Percentiles rank a stretch among this genome's conserved stretches.
These are phyloP conservation scores for Meteorus colon DNA, from an alignment of 2,888 invertebrate species.

Conservation along the genomic window DNA sequence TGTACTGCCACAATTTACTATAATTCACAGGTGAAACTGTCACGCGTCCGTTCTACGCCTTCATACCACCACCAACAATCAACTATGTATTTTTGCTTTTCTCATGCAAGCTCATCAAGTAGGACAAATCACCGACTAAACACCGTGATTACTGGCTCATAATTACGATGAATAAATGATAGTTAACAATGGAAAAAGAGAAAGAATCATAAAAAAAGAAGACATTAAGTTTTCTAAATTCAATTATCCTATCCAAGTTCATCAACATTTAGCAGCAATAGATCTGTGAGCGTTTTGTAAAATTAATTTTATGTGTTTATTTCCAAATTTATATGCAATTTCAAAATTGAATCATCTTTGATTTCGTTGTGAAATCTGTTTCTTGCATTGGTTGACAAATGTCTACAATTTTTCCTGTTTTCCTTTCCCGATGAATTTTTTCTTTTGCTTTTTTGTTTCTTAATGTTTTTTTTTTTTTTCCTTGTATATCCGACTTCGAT, in stretches of 20 bases:
- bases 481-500: slow-evolving; percentile 19
- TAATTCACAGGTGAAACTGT: slow-evolving; percentile 32
- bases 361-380: slow-evolving; percentile 25
- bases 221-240: slow-evolving; percentile 23
- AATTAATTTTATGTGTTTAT: neutral
- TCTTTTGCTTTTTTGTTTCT: neutral
- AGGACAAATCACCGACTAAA: slow-evolving; percentile 14
- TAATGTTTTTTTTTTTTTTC: neutral
- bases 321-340: neutral
- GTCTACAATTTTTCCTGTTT: neutral
- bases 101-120: slow-evolving; percentile 26
- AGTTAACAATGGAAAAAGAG: neutral
- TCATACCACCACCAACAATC: neutral
- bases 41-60: slow-evolving; percentile 14
- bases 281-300: neutral
- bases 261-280: neutral
- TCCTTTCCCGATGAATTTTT: neutral
- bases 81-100: neutral
- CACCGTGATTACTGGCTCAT: slow-evolving; percentile 25
- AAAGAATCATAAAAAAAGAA: neutral
- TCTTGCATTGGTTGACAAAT: slow-evolving; percentile 9
- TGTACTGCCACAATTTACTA: neutral
- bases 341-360: neutral
- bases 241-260: slow-evolving; percentile 36
- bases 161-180: slow-evolving; percentile 28